Evolutionary conservation across 2,797 vertebrate genomes (phyloP).

Genomic region (Remorina albescens): DNA sequence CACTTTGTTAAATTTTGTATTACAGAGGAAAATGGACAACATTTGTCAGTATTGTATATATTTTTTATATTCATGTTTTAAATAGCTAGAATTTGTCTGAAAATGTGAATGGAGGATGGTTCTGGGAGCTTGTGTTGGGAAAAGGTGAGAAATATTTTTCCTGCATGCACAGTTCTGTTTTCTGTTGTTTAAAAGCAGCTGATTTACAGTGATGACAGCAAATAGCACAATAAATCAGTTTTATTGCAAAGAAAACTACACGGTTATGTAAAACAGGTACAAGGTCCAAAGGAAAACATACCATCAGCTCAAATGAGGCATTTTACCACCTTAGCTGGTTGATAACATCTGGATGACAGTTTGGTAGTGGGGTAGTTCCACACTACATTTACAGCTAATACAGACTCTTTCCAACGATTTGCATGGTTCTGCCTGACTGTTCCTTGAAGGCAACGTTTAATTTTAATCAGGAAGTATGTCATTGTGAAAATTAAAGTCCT

Average conservation of each 20-base stretch:
- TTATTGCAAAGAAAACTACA: background rate
- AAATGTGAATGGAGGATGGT: slow-evolving; percentile 62
- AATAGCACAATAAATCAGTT: background rate
- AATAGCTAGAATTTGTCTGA: slow-evolving; percentile 29
- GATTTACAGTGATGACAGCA: background rate
- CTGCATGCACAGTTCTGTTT: slow-evolving; percentile 8
- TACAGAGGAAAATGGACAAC: slow-evolving; percentile 1
- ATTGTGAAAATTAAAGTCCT: too few relatives aligned
- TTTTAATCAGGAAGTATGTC: too few relatives aligned
- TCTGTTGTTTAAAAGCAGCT: background rate
- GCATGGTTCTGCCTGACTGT: too few relatives aligned
- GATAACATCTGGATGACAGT: too few relatives aligned
- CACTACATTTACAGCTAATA: too few relatives aligned
- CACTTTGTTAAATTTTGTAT: slow-evolving; percentile 39
- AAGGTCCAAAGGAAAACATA: background rate
- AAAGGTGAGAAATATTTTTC: slow-evolving; percentile 56
- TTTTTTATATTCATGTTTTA: slow-evolving; percentile 25
- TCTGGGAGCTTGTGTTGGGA: slow-evolving; percentile 22
- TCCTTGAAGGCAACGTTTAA: too few relatives aligned
- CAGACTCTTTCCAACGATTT: too few relatives aligned
- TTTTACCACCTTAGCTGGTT: too few relatives aligned
- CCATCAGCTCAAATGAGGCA: background rate
- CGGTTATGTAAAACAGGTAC: background rate
- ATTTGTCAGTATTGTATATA: background rate
- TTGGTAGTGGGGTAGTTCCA: too few relatives aligned